These are phyloP conservation scores for Trissolcus brochymenae DNA, from an alignment of 2,888 invertebrate species.

Conservation along the genomic window DNA sequence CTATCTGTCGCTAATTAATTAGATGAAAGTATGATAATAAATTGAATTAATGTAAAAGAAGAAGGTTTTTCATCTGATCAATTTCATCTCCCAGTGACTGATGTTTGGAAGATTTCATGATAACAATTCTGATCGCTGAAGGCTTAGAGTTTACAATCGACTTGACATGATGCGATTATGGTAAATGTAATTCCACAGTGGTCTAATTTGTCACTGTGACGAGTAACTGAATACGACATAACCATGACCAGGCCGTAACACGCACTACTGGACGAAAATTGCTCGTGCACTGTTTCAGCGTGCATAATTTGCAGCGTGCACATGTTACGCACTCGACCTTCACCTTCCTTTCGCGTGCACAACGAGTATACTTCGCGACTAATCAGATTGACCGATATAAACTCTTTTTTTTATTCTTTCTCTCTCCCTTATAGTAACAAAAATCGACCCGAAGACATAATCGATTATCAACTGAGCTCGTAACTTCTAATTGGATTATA, in stretches of 20 bases:
- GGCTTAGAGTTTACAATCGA: slow-evolving; percentile 1
- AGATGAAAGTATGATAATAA: too few species aligned
- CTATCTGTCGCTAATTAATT: too few species aligned
- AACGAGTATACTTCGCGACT: slow-evolving; percentile 33
- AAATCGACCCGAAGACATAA: not conserved
- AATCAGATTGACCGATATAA: slow-evolving; percentile 50
- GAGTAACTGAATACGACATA: slow-evolving; percentile 27
- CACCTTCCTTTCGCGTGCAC: slow-evolving; percentile 44
- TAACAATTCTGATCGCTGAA: too few species aligned
- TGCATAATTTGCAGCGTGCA: slow-evolving; percentile 11
- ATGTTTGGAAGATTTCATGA: too few species aligned
- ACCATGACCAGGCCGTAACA: slow-evolving; percentile 28
- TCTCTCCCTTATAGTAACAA: not conserved
- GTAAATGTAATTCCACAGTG: slow-evolving; percentile 14
- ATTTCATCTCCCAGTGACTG: too few species aligned
- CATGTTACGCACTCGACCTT: slow-evolving; percentile 52
- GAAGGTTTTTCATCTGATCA: too few species aligned
- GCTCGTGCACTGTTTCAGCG: slow-evolving; percentile 4
- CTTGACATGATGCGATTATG: slow-evolving; percentile 25
- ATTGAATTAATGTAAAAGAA: too few species aligned
- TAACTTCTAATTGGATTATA: too few species aligned
- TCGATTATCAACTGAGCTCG: not conserved
- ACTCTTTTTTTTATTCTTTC: not conserved
- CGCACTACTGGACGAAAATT: slow-evolving; percentile 24
- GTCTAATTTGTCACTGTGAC: slow-evolving; percentile 15